Evolutionary conservation across 2,797 vertebrate genomes (phyloP).

Genomic region (Myotis pilosus): DNA sequence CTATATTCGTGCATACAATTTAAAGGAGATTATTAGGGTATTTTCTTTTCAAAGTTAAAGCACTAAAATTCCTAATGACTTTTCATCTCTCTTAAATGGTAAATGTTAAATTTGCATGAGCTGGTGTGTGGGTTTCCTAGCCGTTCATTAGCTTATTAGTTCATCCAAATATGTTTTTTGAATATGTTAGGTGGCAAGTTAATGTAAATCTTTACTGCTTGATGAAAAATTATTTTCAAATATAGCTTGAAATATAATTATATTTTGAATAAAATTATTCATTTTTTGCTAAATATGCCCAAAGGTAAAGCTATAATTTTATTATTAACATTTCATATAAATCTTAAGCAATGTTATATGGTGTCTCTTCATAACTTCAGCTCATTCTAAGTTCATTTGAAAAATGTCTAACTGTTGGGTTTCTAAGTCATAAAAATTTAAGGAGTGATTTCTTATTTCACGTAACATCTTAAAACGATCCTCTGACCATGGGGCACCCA

Average conservation of each 20-base stretch:
- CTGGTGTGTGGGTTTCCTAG: neutral
- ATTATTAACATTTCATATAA: neutral
- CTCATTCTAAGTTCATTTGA: slow-evolving; percentile 1
- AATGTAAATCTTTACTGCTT: slow-evolving; percentile 6
- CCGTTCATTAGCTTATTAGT: slow-evolving; percentile 10
- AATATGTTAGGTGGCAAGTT: neutral
- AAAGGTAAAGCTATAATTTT: neutral
- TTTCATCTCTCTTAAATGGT: neutral
- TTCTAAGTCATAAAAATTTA: neutral
- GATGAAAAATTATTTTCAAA: slow-evolving; percentile 27
- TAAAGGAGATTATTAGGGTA: neutral
- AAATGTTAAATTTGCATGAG: slow-evolving; percentile 19
- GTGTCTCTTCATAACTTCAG: neutral
- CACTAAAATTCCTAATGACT: neutral
- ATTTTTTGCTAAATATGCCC: neutral
- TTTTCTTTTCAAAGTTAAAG: neutral
- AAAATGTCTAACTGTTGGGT: neutral
- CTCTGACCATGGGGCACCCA: neutral
- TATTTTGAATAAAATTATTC: slow-evolving; percentile 26
- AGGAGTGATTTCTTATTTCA: neutral
- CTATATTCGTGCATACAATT: neutral
- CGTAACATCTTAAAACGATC: neutral
- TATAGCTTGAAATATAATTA: neutral
- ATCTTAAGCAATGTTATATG: neutral
- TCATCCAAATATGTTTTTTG: neutral